A percentile compares a stretch with the other conserved stretches of the same genome.
Conservation (phyloP, 2,888 invertebrate species). For the Cheilosia impressa region DNA sequence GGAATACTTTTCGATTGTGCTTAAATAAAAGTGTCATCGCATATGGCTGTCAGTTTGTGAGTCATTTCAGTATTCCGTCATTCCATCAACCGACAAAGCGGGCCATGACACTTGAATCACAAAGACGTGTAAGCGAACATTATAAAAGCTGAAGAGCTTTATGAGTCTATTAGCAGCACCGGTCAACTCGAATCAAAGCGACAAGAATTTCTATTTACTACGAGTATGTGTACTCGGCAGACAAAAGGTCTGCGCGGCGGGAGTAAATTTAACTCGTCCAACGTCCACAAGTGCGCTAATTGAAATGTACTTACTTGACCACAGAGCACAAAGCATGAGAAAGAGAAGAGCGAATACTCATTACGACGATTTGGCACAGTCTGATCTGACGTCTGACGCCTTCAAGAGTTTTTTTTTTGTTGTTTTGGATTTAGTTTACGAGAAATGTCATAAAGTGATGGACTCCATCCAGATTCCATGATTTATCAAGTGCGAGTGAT, state of each 20-base stretch:
- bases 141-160: no score
- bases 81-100: slow-evolving; percentile 4
- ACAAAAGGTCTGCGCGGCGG: neutral
- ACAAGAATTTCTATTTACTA: neutral
- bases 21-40: slow-evolving; percentile 31
- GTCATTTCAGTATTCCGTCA: slow-evolving; percentile 21
- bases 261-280: neutral
- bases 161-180: no score
- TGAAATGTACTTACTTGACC: neutral
- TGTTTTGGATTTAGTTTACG: neutral
- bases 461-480: neutral
- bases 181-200: neutral
- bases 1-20: slow-evolving; percentile 39
- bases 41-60: slow-evolving; percentile 9
- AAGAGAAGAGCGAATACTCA: no score
- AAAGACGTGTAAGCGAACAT: neutral
- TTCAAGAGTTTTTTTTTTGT: neutral
- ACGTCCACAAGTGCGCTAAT: neutral
- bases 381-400: neutral
- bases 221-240: neutral
- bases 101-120: slow-evolving; percentile 14
- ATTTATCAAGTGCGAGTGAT: slow-evolving; percentile 21
- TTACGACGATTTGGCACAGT: no score
- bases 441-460: neutral
- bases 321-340: neutral